phyloP scores from a whole-genome alignment of 2,888 invertebrate species.

The Heteromyza rotundicornis region DNA sequence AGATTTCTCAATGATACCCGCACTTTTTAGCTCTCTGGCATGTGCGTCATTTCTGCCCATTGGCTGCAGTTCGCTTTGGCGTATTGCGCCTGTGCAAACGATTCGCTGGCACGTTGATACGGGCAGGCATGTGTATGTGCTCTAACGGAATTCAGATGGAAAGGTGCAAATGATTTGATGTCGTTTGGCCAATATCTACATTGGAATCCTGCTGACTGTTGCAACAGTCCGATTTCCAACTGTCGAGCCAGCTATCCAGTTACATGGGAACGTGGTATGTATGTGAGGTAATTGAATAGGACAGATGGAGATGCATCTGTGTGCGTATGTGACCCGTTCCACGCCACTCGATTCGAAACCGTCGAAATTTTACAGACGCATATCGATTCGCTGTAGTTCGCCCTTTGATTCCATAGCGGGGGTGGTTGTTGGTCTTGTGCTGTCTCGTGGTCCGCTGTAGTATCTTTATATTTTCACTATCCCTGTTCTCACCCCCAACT shows the following conservation, averaged over 20 bases:
- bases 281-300: conserved; percentile 40
- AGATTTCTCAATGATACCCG: conserved; percentile 9
- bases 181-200: neutral
- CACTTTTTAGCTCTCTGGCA: neutral
- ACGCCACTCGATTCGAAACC: conserved; percentile 30
- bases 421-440: neutral
- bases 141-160: neutral
- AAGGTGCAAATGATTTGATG: neutral
- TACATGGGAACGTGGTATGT: conserved; percentile 25
- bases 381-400: neutral
- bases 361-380: neutral
- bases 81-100: neutral
- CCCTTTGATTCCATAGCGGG: neutral
- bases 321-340: conserved; percentile 31
- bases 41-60: neutral
- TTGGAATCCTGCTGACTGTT: neutral
- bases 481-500: neutral
- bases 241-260: neutral
- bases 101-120: neutral
- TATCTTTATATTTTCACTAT: no score
- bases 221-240: neutral
- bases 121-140: neutral
- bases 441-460: neutral
- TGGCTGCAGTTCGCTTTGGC: neutral
- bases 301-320: conserved; percentile 43